phyloP scores from a whole-genome alignment of 2,797 vertebrate species.

The Propithecus deckenii region DNA sequence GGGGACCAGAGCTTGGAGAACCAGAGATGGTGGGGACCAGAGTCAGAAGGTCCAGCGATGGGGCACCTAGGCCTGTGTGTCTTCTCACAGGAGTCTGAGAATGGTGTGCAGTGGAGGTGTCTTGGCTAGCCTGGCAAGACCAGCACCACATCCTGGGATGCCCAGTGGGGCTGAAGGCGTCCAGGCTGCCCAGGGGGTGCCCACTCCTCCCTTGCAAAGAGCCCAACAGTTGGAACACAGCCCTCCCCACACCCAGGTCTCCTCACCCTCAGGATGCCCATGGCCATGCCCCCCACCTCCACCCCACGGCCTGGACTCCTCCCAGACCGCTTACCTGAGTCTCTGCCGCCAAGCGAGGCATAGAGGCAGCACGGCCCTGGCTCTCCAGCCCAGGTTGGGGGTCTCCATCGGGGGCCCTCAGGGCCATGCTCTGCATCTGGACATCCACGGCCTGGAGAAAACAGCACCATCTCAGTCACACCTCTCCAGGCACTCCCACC shows the following conservation, averaged over 20 bases:
- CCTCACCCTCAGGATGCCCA: neutral
- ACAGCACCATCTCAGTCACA: neutral
- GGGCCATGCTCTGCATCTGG: slow-evolving; percentile 91
- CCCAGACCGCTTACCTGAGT: slow-evolving; percentile 90
- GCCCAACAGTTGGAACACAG: neutral
- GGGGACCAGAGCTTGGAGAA: neutral
- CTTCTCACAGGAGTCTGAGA: neutral
- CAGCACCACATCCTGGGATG: neutral
- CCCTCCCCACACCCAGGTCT: neutral
- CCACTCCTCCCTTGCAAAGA: neutral
- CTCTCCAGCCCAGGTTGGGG: slow-evolving; percentile 90
- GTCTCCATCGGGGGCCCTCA: slow-evolving; percentile 85
- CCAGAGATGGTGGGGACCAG: neutral
- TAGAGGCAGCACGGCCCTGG: slow-evolving; percentile 93
- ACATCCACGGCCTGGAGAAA: slow-evolving; percentile 88
- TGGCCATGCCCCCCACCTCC: neutral
- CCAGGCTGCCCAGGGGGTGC: neutral
- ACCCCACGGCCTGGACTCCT: neutral
- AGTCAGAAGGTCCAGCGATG: neutral
- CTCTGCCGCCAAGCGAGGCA: slow-evolving; percentile 93
- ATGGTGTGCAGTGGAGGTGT: neutral
- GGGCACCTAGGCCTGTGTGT: neutral
- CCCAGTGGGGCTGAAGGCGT: neutral
- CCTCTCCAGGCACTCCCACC: neutral
- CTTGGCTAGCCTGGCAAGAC: neutral